Percentiles rank a stretch among this genome's conserved stretches.
phyloP scores from a whole-genome alignment of 2,888 invertebrate genomes.

The Aphodius sticticus region DNA sequence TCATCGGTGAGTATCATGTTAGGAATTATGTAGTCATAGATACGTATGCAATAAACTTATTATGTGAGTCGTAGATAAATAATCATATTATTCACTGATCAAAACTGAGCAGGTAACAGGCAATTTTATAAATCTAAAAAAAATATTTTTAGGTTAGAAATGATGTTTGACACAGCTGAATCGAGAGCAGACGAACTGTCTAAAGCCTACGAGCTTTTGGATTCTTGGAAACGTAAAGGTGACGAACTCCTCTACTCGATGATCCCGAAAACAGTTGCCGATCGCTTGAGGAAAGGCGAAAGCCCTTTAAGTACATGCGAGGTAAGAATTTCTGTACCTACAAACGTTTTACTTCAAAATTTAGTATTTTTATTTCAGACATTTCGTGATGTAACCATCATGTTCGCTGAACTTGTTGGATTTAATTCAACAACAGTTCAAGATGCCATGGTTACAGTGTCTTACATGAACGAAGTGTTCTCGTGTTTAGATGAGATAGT shows the following conservation, averaged over 20 bases:
- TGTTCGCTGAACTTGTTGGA: slow-evolving; percentile 77
- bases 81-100: too few species aligned
- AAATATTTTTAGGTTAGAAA: slow-evolving; percentile 66
- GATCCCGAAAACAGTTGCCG: slow-evolving; percentile 88
- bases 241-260: slow-evolving; percentile 90
- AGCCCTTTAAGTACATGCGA: slow-evolving; percentile 83
- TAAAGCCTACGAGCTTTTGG: slow-evolving; percentile 78
- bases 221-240: slow-evolving; percentile 86
- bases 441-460: slow-evolving; percentile 79
- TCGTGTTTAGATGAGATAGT: slow-evolving; percentile 84
- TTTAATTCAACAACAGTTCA: slow-evolving; percentile 68
- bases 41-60: too few species aligned
- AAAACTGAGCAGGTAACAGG: too few species aligned
- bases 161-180: slow-evolving; percentile 85
- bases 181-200: slow-evolving; percentile 80
- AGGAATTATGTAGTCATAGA: too few species aligned
- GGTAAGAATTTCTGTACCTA: slow-evolving; percentile 55
- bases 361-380: slow-evolving; percentile 62
- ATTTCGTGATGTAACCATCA: slow-evolving; percentile 78
- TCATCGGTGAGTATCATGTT: too few species aligned
- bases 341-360: background rate
- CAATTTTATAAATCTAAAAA: too few species aligned
- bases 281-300: slow-evolving; percentile 78
- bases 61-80: too few species aligned
- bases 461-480: slow-evolving; percentile 86